phyloP scores from a whole-genome alignment of 2,888 invertebrate genomes.

The Oegoconia quadripuncta region DNA sequence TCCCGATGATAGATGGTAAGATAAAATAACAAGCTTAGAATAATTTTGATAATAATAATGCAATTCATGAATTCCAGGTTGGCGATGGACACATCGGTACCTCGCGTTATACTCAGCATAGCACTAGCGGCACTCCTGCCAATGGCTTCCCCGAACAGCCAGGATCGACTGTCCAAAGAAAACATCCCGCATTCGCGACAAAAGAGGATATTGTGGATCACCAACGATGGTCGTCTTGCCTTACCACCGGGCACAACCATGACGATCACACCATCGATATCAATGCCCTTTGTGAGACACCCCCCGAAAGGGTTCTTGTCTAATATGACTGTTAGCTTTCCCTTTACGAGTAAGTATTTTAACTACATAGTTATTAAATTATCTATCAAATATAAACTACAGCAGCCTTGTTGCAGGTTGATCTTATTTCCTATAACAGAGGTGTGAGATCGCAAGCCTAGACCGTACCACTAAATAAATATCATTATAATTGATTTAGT shows the following conservation, averaged over 20 bases:
- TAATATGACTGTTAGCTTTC: constrained; percentile 90
- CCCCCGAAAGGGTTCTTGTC: constrained; percentile 92
- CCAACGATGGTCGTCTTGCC: constrained; percentile 90
- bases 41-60: too few relatives aligned
- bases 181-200: constrained; percentile 84
- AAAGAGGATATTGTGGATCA: constrained; percentile 91
- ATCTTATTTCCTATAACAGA: too few relatives aligned
- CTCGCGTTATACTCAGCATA: constrained; percentile 67
- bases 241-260: constrained; percentile 90
- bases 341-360: constrained; percentile 87
- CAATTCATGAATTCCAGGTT: constrained; percentile 30
- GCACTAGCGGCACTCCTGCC: constrained; percentile 65
- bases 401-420: too few relatives aligned
- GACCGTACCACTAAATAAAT: too few relatives aligned
- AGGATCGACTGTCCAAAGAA: constrained; percentile 54
- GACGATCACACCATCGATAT: constrained; percentile 88
- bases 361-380: constrained; percentile 3
- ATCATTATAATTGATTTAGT: too few relatives aligned
- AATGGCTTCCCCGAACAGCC: constrained; percentile 52
- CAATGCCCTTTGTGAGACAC: constrained; percentile 90
- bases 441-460: too few relatives aligned
- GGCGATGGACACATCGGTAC: constrained; percentile 66
- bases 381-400: neutral
- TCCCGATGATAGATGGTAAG: too few relatives aligned
- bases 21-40: too few relatives aligned